phyloP scores from a whole-genome alignment of 2,113 vertebrate genomes.

The Brienomyrus brachyistius region DNA sequence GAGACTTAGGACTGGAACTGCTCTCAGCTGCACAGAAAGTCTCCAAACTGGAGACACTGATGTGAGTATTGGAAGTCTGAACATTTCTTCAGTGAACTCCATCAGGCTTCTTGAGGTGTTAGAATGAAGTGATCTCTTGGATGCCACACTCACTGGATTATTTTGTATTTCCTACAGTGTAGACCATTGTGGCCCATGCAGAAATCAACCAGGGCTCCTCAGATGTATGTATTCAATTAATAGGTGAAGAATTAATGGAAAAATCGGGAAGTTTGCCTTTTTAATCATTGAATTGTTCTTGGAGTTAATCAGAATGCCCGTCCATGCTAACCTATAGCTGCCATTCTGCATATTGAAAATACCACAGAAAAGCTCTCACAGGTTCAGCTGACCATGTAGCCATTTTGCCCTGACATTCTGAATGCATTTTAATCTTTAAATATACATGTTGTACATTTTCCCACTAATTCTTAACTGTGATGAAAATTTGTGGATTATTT shows the following conservation, averaged over 20 bases:
- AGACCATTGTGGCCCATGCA: constrained; percentile 21
- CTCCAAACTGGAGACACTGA: too few species aligned
- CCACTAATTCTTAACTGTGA: too few species aligned
- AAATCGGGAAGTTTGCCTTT: not conserved
- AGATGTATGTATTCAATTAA: constrained; percentile 46
- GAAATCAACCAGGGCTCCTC: constrained; percentile 36
- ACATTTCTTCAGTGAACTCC: not conserved
- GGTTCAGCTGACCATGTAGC: not conserved
- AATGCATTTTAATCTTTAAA: not conserved
- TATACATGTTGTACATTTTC: too few species aligned
- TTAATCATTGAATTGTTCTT: not conserved
- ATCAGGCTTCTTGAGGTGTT: not conserved
- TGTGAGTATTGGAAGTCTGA: too few species aligned
- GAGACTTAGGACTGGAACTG: too few species aligned
- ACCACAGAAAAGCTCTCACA: not conserved
- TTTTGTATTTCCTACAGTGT: constrained; percentile 29
- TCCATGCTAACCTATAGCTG: not conserved
- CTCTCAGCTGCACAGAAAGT: too few species aligned
- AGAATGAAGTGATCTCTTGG: not conserved
- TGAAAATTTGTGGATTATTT: not conserved
- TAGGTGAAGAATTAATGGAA: not conserved
- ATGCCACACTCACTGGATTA: constrained; percentile 4
- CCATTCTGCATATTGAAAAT: not conserved
- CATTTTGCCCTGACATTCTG: not conserved
- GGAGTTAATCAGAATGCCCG: not conserved